phyloP scores from a whole-genome alignment of 2,113 vertebrate genomes.

The Podarcis cretensis region DNA sequence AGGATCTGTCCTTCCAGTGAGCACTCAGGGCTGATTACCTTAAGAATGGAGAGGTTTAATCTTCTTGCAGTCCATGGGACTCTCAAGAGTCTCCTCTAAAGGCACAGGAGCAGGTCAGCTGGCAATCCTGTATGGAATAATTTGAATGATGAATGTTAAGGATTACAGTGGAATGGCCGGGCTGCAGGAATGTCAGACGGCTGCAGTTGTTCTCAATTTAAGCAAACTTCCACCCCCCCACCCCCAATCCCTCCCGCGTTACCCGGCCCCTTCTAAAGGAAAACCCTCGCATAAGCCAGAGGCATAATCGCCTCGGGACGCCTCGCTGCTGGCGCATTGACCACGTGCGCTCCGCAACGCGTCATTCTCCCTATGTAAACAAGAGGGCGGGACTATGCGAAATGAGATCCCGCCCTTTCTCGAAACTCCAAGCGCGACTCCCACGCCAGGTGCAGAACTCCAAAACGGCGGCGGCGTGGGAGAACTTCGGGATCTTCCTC shows the following conservation, averaged over 20 bases:
- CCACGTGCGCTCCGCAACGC: conserved; percentile 27
- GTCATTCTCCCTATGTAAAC: conserved; percentile 20
- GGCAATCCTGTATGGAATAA: neutral
- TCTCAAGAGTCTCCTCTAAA: neutral
- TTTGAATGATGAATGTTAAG: neutral
- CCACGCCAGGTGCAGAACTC: neutral
- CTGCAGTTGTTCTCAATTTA: neutral
- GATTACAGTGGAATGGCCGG: neutral
- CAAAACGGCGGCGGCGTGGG: neutral
- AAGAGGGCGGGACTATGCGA: conserved; percentile 16
- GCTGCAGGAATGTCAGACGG: neutral
- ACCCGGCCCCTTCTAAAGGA: neutral
- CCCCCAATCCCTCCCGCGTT: neutral
- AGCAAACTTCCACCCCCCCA: no score
- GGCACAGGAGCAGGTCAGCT: neutral
- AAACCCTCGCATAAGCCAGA: neutral
- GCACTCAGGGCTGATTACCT: no score
- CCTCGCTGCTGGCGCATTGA: neutral
- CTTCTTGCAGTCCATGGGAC: no score
- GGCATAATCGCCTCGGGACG: neutral
- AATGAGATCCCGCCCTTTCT: neutral
- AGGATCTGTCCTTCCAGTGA: no score
- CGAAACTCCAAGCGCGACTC: conserved; percentile 3
- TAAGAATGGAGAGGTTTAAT: no score
- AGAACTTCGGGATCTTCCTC: neutral